These are phyloP conservation scores for Meloidogyne chitwoodi DNA, from an alignment of 1,140 invertebrate species.

Conservation along the genomic window DNA sequence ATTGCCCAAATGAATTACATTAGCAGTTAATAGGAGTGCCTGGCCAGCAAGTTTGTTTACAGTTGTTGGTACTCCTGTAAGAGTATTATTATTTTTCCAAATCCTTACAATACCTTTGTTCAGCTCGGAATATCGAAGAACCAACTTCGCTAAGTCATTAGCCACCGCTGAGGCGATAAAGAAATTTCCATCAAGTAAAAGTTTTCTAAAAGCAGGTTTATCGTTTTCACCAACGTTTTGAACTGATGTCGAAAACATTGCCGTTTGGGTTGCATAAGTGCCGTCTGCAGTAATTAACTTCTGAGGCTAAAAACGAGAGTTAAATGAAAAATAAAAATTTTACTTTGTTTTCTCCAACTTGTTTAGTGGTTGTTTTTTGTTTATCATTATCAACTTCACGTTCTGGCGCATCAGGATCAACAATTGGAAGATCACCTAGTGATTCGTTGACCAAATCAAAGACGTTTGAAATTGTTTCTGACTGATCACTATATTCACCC, in stretches of 20 bases:
- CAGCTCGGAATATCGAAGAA: conserved; percentile 70
- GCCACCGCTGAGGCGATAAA: conserved; percentile 87
- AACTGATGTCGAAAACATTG: conserved; percentile 74
- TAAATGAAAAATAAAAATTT: not conserved
- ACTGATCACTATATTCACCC: conserved; percentile 82
- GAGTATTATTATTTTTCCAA: conserved; percentile 28
- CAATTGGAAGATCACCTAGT: conserved; percentile 72
- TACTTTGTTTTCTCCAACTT: conserved; percentile 23
- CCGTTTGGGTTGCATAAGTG: conserved; percentile 95
- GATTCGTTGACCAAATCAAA: conserved; percentile 49
- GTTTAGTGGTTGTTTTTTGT: conserved; percentile 18
- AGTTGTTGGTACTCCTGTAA: conserved; percentile 27
- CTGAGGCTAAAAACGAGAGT: conserved; percentile 59
- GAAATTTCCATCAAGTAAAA: conserved; percentile 88
- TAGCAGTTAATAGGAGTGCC: conserved; percentile 80
- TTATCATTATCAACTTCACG: conserved; percentile 64
- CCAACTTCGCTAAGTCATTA: conserved; percentile 83
- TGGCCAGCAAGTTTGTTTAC: conserved; percentile 70
- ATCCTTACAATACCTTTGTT: conserved; percentile 48
- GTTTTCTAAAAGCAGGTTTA: conserved; percentile 74
- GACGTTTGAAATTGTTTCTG: conserved; percentile 65
- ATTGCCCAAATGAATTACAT: conserved; percentile 78
- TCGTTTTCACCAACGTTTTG: conserved; percentile 35
- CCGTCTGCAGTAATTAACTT: conserved; percentile 90
- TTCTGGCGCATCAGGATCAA: conserved; percentile 70